Conservation (phyloP, 2,888 invertebrate species). For the Pteria penguin region DNA sequence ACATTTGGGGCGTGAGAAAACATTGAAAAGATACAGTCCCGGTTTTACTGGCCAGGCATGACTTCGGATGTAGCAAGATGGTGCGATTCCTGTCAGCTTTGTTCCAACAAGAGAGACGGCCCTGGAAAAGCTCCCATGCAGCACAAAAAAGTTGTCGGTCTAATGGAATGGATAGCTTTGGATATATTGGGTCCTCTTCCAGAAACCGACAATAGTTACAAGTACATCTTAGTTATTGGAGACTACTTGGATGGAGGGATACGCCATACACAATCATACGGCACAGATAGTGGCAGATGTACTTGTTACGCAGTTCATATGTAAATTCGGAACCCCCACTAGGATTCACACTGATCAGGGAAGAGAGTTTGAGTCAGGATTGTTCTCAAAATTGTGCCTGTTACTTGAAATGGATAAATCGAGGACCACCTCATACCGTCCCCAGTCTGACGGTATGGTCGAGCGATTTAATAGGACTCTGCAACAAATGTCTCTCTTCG, state of each 20-base stretch:
- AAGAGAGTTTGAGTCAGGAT: neutral
- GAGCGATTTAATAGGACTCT: neutral
- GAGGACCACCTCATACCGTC: neutral
- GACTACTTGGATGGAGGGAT: constrained; percentile 13
- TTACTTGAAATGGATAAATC: neutral
- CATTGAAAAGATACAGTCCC: neutral
- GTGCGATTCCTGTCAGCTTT: constrained; percentile 8
- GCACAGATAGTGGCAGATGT: neutral
- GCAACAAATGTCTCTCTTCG: neutral
- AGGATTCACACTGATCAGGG: neutral
- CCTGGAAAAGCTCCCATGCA: neutral
- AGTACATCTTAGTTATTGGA: constrained; percentile 9
- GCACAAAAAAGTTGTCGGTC: neutral
- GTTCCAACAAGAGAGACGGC: neutral
- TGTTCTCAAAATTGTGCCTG: neutral
- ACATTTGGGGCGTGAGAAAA: constrained; percentile 6
- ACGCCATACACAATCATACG: neutral
- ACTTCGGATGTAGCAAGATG: neutral
- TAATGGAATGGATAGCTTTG: neutral
- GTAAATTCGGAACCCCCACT: neutral
- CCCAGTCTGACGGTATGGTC: neutral
- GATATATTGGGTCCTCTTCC: neutral
- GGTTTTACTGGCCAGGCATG: constrained; percentile 16
- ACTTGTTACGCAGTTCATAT: neutral
- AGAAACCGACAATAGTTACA: neutral